phyloP scores from a whole-genome alignment of 2,797 vertebrate species.

The Ispidina lecontei region DNA sequence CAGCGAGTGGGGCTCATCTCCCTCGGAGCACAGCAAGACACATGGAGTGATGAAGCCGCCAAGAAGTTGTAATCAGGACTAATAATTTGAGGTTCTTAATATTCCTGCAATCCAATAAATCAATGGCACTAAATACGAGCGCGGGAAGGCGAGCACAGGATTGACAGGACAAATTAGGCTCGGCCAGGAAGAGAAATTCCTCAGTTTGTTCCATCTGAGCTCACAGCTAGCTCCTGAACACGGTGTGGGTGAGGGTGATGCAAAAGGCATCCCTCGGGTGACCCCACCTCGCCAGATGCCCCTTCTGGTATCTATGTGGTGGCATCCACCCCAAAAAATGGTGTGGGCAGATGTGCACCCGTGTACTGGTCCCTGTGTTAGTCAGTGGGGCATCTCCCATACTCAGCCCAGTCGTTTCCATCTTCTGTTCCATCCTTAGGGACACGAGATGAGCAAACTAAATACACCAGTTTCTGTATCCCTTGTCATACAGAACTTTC shows the following conservation, averaged over 20 bases:
- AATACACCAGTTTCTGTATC: not conserved
- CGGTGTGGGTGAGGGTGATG: not conserved
- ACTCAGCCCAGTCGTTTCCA: not conserved
- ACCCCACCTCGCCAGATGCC: not conserved
- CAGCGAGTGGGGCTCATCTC: not conserved
- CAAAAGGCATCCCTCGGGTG: not conserved
- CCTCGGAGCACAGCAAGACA: not conserved
- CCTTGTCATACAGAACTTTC: not conserved
- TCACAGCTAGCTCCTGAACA: not conserved
- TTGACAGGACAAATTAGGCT: conserved; percentile 37
- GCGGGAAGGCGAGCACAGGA: not conserved
- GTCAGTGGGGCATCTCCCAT: not conserved
- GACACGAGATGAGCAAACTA: not conserved
- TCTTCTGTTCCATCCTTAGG: not conserved
- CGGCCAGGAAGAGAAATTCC: conserved; percentile 13
- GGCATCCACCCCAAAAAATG: not conserved
- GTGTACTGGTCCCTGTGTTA: not conserved
- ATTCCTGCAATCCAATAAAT: conserved; percentile 50
- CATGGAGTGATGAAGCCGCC: conserved; percentile 39
- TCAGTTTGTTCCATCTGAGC: conserved; percentile 34
- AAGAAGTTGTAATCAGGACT: conserved; percentile 48
- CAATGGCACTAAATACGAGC: conserved; percentile 32
- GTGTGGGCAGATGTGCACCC: not conserved
- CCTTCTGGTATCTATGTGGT: rapidly evolving
- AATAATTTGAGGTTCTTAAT: conserved; percentile 58